Evolutionary conservation across 2,888 invertebrate genomes (phyloP), one percentile per base, ranked within the genome.

Genomic region (Acronicta leporina): DNA sequence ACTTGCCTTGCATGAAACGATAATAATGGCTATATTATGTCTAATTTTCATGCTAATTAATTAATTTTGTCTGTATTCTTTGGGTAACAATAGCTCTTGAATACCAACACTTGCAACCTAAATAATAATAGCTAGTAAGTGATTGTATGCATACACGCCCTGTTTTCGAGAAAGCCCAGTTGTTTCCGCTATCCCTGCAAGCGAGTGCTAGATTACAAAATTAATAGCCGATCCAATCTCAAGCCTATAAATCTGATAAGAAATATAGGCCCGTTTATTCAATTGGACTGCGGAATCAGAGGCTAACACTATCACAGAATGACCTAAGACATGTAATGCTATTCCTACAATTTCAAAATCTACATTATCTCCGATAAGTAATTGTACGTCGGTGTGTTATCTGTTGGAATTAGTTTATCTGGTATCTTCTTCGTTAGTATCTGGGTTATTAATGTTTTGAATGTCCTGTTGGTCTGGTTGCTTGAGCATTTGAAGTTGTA

Each of bases 171-270:
- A 77, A 77, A 75, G 60, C 64, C 55, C 49, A 63, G 73, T 75
- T 73, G 73, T 77, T 77, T 66, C 68, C 55, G 51, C 52, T 62
- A 68, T 69, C 51, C 52, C 60, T 72, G 62, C 52, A 62, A 65
- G 68, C 64, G 40, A 71, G 51, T 55, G 63, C 63, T 57, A 71
- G 77, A 77, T 77, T 78, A 64, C 65, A 71, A 77, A 73, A 78
- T 77, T 75, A 78, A 78, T 77, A 72, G 73, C 64, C 59, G 62
- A 68, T 72, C 61, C 68, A 69, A 78, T 78, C 76, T 63, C 16
- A 52, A 16, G 35, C 30, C 69, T 33, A 78, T 77, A 78, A 77
- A 77, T 78, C 74, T 69, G 76, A 76, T 78, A 78, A 73, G 72
- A 75, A 60, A 69, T 73, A 71, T 78, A 68, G 71, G 66, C 52